These are phyloP conservation scores for Anoncus sp. DNA, from an alignment of 2,888 invertebrate genomes.

Conservation along the genomic window DNA sequence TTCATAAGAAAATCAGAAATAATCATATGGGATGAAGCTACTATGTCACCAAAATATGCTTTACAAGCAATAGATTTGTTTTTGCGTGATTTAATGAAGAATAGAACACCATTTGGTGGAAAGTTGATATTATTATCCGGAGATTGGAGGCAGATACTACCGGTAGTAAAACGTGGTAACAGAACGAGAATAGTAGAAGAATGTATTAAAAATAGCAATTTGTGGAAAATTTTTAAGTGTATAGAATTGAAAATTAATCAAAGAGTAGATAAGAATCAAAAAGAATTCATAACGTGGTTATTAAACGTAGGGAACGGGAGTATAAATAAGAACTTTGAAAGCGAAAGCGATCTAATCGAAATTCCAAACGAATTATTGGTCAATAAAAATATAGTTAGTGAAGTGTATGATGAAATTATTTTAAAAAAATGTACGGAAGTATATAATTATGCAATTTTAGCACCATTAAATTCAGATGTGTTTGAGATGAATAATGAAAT, in stretches of 20 bases:
- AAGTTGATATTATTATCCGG: slow-evolving; percentile 20
- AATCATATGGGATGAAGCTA: slow-evolving; percentile 59
- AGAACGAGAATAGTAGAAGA: slow-evolving; percentile 23
- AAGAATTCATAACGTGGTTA: slow-evolving; percentile 44
- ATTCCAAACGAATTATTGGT: slow-evolving; percentile 10
- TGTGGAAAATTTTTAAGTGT: slow-evolving; percentile 33
- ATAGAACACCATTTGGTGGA: slow-evolving; percentile 17
- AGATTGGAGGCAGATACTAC: slow-evolving; percentile 39
- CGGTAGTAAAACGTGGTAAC: slow-evolving; percentile 31
- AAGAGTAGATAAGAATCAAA: slow-evolving; percentile 42
- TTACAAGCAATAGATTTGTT: slow-evolving; percentile 41
- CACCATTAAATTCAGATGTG: slow-evolving; percentile 46
- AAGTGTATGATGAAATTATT: slow-evolving; percentile 38
- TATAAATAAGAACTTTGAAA: slow-evolving; percentile 1
- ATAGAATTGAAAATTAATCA: slow-evolving; percentile 31
- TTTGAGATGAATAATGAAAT: slow-evolving; percentile 35
- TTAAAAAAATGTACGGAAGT: slow-evolving; percentile 1
- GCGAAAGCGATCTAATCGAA: slow-evolving; percentile 16
- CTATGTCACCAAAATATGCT: slow-evolving; percentile 54
- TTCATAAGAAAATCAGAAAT: slow-evolving; percentile 40
- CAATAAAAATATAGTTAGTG: slow-evolving; percentile 4
- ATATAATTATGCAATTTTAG: slow-evolving; percentile 39
- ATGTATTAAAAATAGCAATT: slow-evolving; percentile 10
- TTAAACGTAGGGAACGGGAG: slow-evolving; percentile 44
- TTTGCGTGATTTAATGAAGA: slow-evolving; percentile 5